Evolutionary conservation across 2,113 vertebrate species (phyloP).

Genomic region (Pollimyrus isidori): DNA sequence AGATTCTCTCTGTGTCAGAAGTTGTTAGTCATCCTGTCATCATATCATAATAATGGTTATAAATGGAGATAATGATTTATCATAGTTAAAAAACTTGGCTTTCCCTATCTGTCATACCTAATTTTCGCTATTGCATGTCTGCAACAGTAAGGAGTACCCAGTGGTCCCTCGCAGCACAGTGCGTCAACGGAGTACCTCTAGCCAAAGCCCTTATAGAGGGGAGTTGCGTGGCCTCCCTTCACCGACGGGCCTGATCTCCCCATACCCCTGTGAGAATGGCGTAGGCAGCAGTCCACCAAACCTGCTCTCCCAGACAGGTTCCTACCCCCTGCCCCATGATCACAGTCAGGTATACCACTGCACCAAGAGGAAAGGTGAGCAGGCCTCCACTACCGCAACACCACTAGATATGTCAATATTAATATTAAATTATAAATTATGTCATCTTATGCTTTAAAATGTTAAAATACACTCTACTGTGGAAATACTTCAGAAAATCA

Average conservation of each 20-base stretch:
- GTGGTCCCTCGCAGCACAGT: conserved; percentile 84
- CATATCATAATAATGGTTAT: neutral
- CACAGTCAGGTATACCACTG: conserved; percentile 78
- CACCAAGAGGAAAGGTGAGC: conserved; percentile 85
- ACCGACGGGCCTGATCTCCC: conserved; percentile 68
- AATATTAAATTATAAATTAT: neutral
- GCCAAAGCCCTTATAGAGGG: conserved; percentile 73
- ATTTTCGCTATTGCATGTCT: neutral
- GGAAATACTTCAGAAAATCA: neutral
- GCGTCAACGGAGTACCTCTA: conserved; percentile 75
- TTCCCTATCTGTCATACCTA: neutral
- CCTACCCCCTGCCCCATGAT: conserved; percentile 73
- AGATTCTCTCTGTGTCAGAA: neutral
- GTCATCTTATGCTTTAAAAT: neutral
- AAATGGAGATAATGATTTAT: conserved; percentile 3
- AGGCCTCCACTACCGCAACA: neutral
- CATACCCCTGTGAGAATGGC: conserved; percentile 83
- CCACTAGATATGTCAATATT: neutral
- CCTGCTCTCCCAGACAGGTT: conserved; percentile 65
- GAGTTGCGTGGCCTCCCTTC: conserved; percentile 68
- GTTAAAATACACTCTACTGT: neutral
- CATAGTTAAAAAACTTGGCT: neutral
- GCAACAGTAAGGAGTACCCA: conserved; percentile 80
- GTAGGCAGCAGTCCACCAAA: conserved; percentile 76
- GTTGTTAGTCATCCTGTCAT: neutral